Evolutionary conservation across 2,797 vertebrate genomes (phyloP), one percentile per base, ranked within the genome.

Genomic region (Macroramphosus scolopax): DNA sequence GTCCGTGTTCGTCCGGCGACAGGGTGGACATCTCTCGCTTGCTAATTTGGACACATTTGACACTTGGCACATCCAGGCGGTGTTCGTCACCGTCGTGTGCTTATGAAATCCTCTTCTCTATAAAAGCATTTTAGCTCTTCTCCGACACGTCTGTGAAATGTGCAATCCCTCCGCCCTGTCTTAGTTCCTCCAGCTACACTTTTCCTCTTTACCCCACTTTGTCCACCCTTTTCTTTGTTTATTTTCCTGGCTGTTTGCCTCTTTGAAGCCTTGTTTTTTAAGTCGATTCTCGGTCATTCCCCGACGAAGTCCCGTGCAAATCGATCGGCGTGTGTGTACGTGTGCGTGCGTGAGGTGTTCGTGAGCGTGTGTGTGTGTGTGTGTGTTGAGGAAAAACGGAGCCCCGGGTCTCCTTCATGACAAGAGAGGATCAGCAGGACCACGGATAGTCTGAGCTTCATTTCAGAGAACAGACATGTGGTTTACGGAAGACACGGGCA

Each of bases 271-370:
- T 72, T 81, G 81, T 3, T 81, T 85, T 82, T 85, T 71, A 72
- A 87, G 83, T 85, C 81, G 86, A 87, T 89, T 88, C 82, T 85
- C 76, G 80, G 78, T 77, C 85, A 77, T 88, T 88, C 86, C 82
- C 87, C 45, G 83, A 72, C 84, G 78, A 82, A 91, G 88, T 89
- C 87, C 87, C 85, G 86, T 87, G 86, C 85, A 86, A 84, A 90
- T 91, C 86, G 88, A 89, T 90, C 72, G 77, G 56, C 71, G 37
- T 79, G 64, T 70, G 62, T 65, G 64, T 55, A 70, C 66, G 46
- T 48, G 63, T 57, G 55, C 49, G 61, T 46, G 41, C 16, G 58
- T 51, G 47, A 51, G 6, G 52, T 5, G 44, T 33, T 42, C 16
- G 64, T 53, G 76, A 73, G n/a, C 40, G 58, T 5, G 54, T 34